Evolutionary conservation across 2,113 vertebrate species (phyloP).

Genomic region (Spheniscus mendiculus): DNA sequence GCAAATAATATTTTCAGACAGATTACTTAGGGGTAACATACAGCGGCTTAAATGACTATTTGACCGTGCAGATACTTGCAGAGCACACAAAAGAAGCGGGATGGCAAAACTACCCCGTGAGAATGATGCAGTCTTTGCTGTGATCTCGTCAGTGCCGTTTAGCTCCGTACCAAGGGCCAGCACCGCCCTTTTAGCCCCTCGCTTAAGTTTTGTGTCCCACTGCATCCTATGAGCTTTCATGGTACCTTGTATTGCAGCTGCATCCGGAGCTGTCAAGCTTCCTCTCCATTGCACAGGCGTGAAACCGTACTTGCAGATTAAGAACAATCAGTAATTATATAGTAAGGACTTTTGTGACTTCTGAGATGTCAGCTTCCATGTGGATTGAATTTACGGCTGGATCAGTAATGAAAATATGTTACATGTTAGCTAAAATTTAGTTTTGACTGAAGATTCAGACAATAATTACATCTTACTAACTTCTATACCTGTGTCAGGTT

Average conservation of each 20-base stretch:
- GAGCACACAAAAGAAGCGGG: neutral
- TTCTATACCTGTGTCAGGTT: neutral
- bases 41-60: neutral
- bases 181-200: neutral
- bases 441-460: neutral
- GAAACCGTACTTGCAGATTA: neutral
- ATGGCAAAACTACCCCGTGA: neutral
- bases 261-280: neutral
- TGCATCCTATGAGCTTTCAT: rapidly evolving
- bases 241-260: neutral
- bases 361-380: neutral
- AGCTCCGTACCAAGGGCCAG: neutral
- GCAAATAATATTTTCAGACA: neutral
- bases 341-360: neutral
- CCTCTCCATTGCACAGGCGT: neutral
- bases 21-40: neutral
- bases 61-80: neutral
- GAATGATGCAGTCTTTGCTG: neutral
- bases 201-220: rapidly evolving
- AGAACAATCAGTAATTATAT: neutral
- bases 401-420: neutral
- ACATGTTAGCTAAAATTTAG: neutral
- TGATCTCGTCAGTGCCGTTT: rapidly evolving
- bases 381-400: neutral
- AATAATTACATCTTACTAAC: neutral